Conservation (phyloP, 1,140 invertebrate species). For the Trichonephila clavipes region DNA sequence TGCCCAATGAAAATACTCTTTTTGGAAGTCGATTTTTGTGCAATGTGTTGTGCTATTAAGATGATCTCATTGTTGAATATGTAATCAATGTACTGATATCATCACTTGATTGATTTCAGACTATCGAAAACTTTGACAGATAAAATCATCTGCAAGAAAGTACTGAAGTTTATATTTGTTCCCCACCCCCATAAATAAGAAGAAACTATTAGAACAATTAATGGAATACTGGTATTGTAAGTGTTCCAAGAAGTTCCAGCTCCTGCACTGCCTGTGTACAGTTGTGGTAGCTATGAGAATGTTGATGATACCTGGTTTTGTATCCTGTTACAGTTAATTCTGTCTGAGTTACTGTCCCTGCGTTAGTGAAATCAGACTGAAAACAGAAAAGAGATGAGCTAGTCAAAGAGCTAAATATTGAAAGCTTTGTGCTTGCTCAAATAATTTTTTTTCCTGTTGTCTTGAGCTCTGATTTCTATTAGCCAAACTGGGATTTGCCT, state of each 20-base stretch:
- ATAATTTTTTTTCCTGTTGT: conserved; percentile 2
- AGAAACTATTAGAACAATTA: conserved; percentile 48
- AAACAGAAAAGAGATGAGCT: conserved; percentile 54
- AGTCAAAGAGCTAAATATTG: conserved; percentile 70
- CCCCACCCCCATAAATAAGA: conserved; percentile 51
- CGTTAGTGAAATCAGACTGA: conserved; percentile 59
- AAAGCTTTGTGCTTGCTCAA: conserved; percentile 72
- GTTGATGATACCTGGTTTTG: conserved; percentile 57
- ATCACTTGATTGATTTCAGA: conserved; percentile 49
- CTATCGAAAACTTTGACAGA: conserved; percentile 6
- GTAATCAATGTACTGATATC: conserved; percentile 50
- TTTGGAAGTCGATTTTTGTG: conserved; percentile 14
- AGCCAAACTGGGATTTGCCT: conserved; percentile 47
- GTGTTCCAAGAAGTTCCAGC: conserved; percentile 76
- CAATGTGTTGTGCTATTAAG: not conserved
- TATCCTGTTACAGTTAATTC: conserved; percentile 42
- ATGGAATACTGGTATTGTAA: conserved; percentile 58
- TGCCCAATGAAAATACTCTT: not conserved
- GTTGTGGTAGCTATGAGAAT: conserved; percentile 74
- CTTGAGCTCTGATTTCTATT: conserved; percentile 34
- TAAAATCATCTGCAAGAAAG: conserved; percentile 2
- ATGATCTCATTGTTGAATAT: conserved; percentile 68
- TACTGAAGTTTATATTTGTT: conserved; percentile 58
- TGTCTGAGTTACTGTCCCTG: conserved; percentile 56
- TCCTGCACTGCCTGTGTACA: conserved; percentile 76